Evolutionary conservation across 2,797 vertebrate species (phyloP), one percentile per base, ranked within the genome.

Genomic region (Psittacula echo): DNA sequence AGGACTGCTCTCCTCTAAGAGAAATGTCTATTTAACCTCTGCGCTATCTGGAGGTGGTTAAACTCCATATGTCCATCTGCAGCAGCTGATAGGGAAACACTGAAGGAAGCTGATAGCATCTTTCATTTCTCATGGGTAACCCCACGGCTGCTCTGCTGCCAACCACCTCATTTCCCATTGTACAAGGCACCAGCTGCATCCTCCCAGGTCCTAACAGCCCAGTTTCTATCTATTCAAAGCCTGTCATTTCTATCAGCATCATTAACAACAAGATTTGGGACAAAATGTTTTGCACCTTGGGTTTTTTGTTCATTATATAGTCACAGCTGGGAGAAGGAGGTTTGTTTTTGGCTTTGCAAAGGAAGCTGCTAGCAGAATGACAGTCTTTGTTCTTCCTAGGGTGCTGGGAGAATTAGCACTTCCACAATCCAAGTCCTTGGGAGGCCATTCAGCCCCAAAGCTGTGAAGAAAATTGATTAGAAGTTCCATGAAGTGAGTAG

Each of bases 51-150:
- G 92, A 82, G 86, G 71, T 92, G 89, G 71, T 85, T 48, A 51
- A 87, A 93, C 41, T 66, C 56, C 84, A 0, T 17, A 0, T 54
- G 83, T 51, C 89, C 78, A 60, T 81, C 85, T 74, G 88, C 94
- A 89, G 90, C 64, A 26, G 74, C 87, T 83, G 93, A 94, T 81
- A 93, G 91, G 68, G 78, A 94, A 83, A 41, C 85, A 86, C 54
- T 76, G 79, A 76, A 85, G 81, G 88, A 77, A 95, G 87, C 71
- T 17, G 37, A 92, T 78, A 70, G 1, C 47, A 96, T 85, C 79
- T 86, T 74, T 94, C 89, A 89, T 96, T 97, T 96, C 93, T 97
- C 94, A 72, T 60, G 23, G 2, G 78, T 91, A 86, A 95, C 91
- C 92, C 83, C 89, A 56, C 0, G 7, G 92, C 73, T 74, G 85